phyloP scores from a whole-genome alignment of 2,888 invertebrate genomes.

The Microctonus brassicae region DNA sequence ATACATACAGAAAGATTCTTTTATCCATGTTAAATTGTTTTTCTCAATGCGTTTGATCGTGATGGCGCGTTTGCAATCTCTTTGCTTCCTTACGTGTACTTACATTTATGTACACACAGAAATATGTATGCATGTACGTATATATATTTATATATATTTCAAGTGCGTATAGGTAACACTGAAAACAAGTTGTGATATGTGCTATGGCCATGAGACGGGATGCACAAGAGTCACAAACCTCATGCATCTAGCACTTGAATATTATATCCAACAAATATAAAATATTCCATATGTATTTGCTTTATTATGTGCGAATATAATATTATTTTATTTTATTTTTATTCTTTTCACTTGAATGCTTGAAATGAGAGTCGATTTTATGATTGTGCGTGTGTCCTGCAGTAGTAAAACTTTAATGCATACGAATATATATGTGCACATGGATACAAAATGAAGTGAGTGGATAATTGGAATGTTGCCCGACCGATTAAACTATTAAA shows the following conservation, averaged over 20 bases:
- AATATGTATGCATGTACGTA: conserved; percentile 27
- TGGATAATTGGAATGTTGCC: conserved; percentile 62
- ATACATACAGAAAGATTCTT: conserved; percentile 6
- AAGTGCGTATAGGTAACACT: conserved; percentile 14
- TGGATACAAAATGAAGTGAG: conserved; percentile 39
- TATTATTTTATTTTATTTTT: conserved; percentile 34
- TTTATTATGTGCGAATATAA: conserved; percentile 67
- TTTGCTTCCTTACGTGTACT: conserved; percentile 6
- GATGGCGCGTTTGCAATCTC: conserved; percentile 5
- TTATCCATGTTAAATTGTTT: conserved; percentile 56
- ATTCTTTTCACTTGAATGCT: no score
- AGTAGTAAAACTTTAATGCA: no score
- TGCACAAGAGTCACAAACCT: conserved; percentile 15
- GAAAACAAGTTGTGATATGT: conserved; percentile 33
- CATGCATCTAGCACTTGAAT: background rate
- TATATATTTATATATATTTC: conserved; percentile 17
- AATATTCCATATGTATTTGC: conserved; percentile 43
- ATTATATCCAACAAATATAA: background rate
- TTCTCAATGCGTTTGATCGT: conserved; percentile 48
- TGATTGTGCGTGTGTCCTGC: conserved; percentile 16
- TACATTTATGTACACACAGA: conserved; percentile 18
- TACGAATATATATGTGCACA: conserved; percentile 23
- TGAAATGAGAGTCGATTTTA: conserved; percentile 49
- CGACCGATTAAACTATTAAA: conserved; percentile 63
- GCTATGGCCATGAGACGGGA: conserved; percentile 21